Conservation (phyloP, 1,140 invertebrate genomes). For the Zeugodacus cucurbitae region DNA sequence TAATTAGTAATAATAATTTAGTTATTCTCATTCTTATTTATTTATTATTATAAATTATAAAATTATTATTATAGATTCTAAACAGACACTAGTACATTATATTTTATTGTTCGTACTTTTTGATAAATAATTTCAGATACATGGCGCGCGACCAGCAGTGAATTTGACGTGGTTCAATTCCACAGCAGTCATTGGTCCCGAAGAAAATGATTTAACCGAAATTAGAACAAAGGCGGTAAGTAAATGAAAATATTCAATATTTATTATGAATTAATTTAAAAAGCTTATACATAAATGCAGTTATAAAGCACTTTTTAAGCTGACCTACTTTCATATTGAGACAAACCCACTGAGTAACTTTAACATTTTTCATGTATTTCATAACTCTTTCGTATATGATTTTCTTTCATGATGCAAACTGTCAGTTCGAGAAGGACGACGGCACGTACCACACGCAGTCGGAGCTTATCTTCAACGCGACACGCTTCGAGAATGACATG, state of each 20-base stretch:
- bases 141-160: constrained; percentile 83
- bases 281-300: too few relatives aligned
- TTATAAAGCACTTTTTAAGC: too few relatives aligned
- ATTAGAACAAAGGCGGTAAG: constrained; percentile 59
- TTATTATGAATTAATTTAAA: too few relatives aligned
- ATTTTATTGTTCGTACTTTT: neutral
- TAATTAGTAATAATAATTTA: too few relatives aligned
- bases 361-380: too few relatives aligned
- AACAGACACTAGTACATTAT: too few relatives aligned
- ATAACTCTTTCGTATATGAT: too few relatives aligned
- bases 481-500: constrained; percentile 82
- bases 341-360: too few relatives aligned
- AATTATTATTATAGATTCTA: too few relatives aligned
- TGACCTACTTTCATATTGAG: too few relatives aligned
- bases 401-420: neutral
- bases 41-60: too few relatives aligned
- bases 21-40: too few relatives aligned
- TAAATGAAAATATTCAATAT: constrained; percentile 50
- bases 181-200: constrained; percentile 71
- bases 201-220: constrained; percentile 60
- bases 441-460: constrained; percentile 83
- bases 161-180: constrained; percentile 87
- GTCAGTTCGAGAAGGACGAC: constrained; percentile 68
- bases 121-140: constrained; percentile 64
- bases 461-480: constrained; percentile 80